A percentile compares a stretch with the other conserved stretches of the same genome.
These are phyloP conservation scores for Acronicta leporina DNA, from an alignment of 2,888 invertebrate species.

Conservation along the genomic window DNA sequence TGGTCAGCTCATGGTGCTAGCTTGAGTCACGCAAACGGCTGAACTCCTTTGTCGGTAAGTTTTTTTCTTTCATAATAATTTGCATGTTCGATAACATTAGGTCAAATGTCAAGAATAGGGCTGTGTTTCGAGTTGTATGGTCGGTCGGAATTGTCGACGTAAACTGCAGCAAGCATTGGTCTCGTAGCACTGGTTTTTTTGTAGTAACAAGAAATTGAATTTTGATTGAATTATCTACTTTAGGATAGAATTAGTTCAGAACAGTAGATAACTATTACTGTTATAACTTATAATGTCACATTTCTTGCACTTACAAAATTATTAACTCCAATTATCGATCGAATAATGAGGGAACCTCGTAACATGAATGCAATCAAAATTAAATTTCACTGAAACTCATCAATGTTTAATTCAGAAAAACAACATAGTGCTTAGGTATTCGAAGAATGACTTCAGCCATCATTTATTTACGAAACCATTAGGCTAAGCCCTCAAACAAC, in stretches of 20 bases:
- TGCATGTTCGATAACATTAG: constrained; percentile 26
- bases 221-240: too few relatives aligned
- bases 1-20: constrained; percentile 8
- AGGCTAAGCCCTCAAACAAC: neutral
- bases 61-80: constrained; percentile 30
- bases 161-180: too few relatives aligned
- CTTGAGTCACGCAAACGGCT: constrained; percentile 41
- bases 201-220: too few relatives aligned
- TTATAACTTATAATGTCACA: too few relatives aligned
- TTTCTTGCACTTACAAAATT: too few relatives aligned
- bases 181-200: neutral
- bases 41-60: constrained; percentile 27
- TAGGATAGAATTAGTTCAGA: too few relatives aligned
- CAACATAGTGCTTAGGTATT: neutral
- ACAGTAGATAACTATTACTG: too few relatives aligned
- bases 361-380: too few relatives aligned
- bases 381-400: too few relatives aligned
- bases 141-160: too few relatives aligned
- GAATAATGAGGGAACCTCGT: too few relatives aligned
- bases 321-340: too few relatives aligned
- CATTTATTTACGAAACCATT: neutral
- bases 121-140: constrained; percentile 4
- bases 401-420: neutral
- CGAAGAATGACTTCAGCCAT: neutral
- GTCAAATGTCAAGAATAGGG: constrained; percentile 3